A percentile compares a stretch with the other conserved stretches of the same genome.
Conservation (phyloP, 2,113 vertebrate genomes). For the Accipiter cooperii region DNA sequence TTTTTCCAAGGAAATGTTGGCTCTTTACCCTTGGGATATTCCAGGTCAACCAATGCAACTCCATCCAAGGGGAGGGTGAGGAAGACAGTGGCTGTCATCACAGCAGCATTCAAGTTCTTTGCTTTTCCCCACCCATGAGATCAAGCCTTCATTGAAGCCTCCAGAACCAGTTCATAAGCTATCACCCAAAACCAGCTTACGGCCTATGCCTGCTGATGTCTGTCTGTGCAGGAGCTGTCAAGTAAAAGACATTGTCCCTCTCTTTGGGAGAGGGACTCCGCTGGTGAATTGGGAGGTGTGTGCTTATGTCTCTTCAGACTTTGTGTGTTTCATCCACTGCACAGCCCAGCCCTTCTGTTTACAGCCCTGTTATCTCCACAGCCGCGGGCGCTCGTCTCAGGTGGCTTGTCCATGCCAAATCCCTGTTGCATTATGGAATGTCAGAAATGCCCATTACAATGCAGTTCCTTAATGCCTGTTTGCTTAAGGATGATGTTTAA, state of each 20-base stretch:
- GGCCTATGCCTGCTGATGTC: background rate
- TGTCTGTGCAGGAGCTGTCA: background rate
- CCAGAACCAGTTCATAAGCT: background rate
- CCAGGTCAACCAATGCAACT: background rate
- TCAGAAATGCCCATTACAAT: constrained; percentile 55
- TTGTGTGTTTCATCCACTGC: background rate
- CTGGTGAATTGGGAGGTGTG: background rate
- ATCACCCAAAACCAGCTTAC: background rate
- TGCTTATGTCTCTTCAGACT: background rate
- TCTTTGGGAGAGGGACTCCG: background rate
- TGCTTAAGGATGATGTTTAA: constrained; percentile 30
- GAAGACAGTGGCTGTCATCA: background rate
- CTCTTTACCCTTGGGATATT: background rate
- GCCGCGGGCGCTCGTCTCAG: background rate
- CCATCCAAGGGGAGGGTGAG: background rate
- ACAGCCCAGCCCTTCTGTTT: constrained; percentile 10
- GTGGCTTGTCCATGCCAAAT: constrained; percentile 13
- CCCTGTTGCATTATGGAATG: constrained; percentile 37
- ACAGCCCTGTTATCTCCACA: constrained; percentile 36
- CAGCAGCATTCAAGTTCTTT: background rate
- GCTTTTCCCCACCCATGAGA: background rate
- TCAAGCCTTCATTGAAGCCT: background rate
- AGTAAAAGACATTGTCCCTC: background rate
- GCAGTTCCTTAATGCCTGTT: constrained; percentile 28
- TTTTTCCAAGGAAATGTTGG: background rate